phyloP scores from a whole-genome alignment of 1,140 invertebrate genomes.

The Hetaerina americana region DNA sequence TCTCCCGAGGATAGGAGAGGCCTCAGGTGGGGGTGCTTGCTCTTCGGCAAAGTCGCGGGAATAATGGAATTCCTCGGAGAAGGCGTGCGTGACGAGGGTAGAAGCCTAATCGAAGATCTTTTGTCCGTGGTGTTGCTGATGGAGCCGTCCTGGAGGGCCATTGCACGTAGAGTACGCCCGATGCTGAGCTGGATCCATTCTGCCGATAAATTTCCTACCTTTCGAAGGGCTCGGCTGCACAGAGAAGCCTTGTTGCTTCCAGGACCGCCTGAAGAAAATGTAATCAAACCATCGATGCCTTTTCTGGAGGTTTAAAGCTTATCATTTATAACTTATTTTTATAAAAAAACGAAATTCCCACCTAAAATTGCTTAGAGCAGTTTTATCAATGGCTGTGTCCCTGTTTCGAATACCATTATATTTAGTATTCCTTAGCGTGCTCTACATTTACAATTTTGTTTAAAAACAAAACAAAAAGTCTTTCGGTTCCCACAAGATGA shows the following conservation, averaged over 20 bases:
- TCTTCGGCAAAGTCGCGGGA: slow-evolving; percentile 15
- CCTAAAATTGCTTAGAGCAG: no score
- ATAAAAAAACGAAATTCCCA: not conserved
- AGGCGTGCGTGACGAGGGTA: not conserved
- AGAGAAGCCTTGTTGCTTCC: slow-evolving; percentile 62
- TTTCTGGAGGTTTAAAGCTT: no score
- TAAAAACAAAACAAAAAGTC: no score
- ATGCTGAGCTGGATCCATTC: slow-evolving; percentile 65
- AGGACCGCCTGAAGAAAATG: slow-evolving; percentile 44
- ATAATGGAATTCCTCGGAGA: not conserved
- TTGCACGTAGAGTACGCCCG: slow-evolving; percentile 49
- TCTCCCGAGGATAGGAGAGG: slow-evolving; percentile 68
- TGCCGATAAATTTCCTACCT: slow-evolving; percentile 31
- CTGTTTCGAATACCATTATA: no score
- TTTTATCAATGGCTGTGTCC: no score
- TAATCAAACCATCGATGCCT: not conserved
- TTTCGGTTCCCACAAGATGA: no score
- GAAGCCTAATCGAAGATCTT: slow-evolving; percentile 17
- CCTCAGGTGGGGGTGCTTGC: slow-evolving; percentile 30
- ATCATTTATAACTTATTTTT: slow-evolving; percentile 4
- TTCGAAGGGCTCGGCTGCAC: slow-evolving; percentile 48
- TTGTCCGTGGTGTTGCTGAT: slow-evolving; percentile 37
- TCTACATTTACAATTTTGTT: no score
- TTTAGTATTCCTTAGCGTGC: no score
- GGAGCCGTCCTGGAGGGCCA: slow-evolving; percentile 40